Evolutionary conservation across 2,888 invertebrate genomes (phyloP), one percentile per base, ranked within the genome.

Genomic region (Seira musarum): DNA sequence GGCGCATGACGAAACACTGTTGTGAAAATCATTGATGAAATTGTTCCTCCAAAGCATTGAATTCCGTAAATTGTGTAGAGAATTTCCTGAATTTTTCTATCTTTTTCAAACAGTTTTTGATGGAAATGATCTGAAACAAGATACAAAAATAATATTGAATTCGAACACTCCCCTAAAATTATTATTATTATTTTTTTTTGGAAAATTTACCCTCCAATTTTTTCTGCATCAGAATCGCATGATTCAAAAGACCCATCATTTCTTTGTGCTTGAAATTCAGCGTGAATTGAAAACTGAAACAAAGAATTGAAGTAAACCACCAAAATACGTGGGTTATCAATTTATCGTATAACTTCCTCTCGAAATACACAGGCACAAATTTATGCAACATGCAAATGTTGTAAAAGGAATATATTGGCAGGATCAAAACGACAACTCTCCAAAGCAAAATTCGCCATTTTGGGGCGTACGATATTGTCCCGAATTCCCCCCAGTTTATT

Each of bases 211-310:
- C 2, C 30, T 64, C 15, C 30, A 64, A 19, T 2, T 64, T 64
- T 1, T 64, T 1, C 19, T 22, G 25, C 24, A 64, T 25, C 13
- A 1, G 1, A 1, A 64, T 10, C 24, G 64, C 30, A n/a, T 64
- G 64, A 17, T 64, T 64, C 10, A 25, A 15, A 13, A 64, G 17
- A 13, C n/a, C n/a, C 25, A 64, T 64, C 25, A 64, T 64, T 19
- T 25, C 25, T 8, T 64, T 13, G 64, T 25, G 22, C 15, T 25
- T 25, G 24, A 22, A 17, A 1, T 13, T 1, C 15, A 64, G 6
- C 2, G 64, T 19, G 1, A 22, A 24, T 13, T 64, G 64, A n/a
- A 64, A 64, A 15, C 64, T 25, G 13, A 64, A 13, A 25, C 64
- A 64, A 13, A 64, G 64, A 13, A 25, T 2, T 19, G 25, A 24